Conservation (phyloP, 2,797 vertebrate genomes). For the Tapirus indicus region DNA sequence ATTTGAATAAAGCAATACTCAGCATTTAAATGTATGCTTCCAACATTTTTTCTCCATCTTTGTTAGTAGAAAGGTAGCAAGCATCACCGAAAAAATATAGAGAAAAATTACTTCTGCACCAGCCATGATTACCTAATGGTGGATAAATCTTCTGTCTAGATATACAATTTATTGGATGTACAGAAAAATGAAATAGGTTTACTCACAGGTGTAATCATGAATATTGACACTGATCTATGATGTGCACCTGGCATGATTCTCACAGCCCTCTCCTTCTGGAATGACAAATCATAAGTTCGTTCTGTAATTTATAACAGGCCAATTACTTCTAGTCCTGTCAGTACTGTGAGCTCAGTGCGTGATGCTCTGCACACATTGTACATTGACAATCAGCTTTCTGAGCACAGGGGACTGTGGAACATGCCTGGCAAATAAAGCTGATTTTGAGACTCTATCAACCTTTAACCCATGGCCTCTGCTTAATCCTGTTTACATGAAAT, state of each 20-base stretch:
- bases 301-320: slow-evolving; percentile 65
- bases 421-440: neutral
- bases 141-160: slow-evolving; percentile 63
- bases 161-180: slow-evolving; percentile 58
- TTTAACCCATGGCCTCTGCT: neutral
- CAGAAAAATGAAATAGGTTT: slow-evolving; percentile 72
- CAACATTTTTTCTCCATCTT: slow-evolving; percentile 35
- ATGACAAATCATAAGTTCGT: slow-evolving; percentile 66
- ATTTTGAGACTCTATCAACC: neutral
- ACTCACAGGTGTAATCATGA: slow-evolving; percentile 68
- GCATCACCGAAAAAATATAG: neutral
- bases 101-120: slow-evolving; percentile 69
- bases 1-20: slow-evolving; percentile 30
- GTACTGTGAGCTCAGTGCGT: neutral
- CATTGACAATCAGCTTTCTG: neutral
- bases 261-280: slow-evolving; percentile 47
- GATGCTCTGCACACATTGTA: neutral
- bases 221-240: slow-evolving; percentile 75
- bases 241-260: slow-evolving; percentile 62
- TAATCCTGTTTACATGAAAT: neutral
- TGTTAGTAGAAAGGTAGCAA: slow-evolving; percentile 40
- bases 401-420: neutral
- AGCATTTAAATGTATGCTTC: neutral
- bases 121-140: slow-evolving; percentile 44
- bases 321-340: slow-evolving; percentile 57